These are phyloP conservation scores for Drosophila jambulina DNA, from an alignment of 1,140 invertebrate genomes.

Conservation along the genomic window DNA sequence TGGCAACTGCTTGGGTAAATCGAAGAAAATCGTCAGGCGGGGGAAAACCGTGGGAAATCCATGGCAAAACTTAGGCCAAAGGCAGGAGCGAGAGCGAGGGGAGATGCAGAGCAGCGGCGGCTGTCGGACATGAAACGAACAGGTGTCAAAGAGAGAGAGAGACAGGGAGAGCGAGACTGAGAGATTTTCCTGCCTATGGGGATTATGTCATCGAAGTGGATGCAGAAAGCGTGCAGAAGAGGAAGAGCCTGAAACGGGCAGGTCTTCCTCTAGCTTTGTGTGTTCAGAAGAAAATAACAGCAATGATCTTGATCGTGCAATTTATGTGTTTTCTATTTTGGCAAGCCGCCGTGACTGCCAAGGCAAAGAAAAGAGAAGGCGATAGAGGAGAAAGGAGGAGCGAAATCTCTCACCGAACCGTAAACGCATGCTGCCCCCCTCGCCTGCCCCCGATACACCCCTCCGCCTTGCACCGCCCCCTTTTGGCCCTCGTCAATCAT, in stretches of 20 bases:
- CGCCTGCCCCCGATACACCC: background rate
- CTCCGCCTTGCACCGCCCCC: slow-evolving; percentile 14
- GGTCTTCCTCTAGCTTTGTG: slow-evolving; percentile 2
- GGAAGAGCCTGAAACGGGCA: background rate
- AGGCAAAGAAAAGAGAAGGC: slow-evolving; percentile 41
- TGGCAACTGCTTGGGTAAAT: background rate
- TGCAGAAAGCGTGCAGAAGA: slow-evolving; percentile 25
- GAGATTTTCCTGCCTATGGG: slow-evolving; percentile 32
- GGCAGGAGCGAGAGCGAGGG: background rate
- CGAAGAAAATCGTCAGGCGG: background rate
- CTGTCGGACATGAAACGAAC: slow-evolving; percentile 59
- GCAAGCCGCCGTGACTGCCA: slow-evolving; percentile 71
- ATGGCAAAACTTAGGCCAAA: background rate
- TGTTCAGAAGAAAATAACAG: slow-evolving; percentile 24
- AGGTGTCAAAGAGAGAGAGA: slow-evolving; percentile 53
- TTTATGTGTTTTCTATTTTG: slow-evolving; percentile 81
- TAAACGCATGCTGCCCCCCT: slow-evolving; percentile 14
- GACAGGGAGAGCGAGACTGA: slow-evolving; percentile 3
- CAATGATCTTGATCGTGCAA: slow-evolving; percentile 81
- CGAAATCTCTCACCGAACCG: slow-evolving; percentile 27
- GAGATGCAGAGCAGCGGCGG: slow-evolving; percentile 3
- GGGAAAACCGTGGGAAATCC: slow-evolving; percentile 15
- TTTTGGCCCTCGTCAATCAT: slow-evolving; percentile 52
- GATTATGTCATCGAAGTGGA: slow-evolving; percentile 62
- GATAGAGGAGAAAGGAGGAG: background rate